Evolutionary conservation across 2,113 vertebrate species (phyloP).

Genomic region (Colius striatus): DNA sequence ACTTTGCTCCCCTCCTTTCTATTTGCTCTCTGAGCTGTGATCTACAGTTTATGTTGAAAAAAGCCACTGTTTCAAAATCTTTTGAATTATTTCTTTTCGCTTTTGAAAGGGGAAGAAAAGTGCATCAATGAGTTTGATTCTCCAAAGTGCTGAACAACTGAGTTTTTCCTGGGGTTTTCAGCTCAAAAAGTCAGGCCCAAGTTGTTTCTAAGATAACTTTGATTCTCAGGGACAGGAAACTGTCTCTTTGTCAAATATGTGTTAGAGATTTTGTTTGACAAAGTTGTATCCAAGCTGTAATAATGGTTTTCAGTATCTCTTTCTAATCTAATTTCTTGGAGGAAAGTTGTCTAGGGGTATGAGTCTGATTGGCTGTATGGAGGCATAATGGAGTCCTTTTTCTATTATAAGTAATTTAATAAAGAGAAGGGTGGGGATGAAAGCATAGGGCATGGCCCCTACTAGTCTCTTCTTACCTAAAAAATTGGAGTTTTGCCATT

Average conservation of each 20-base stretch:
- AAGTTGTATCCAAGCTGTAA: not conserved
- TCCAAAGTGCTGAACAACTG: not conserved
- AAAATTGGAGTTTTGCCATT: not conserved
- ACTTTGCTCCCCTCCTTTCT: slow-evolving; percentile 14
- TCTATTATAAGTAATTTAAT: not conserved
- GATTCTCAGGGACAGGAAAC: not conserved
- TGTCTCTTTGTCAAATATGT: not conserved
- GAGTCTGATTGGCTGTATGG: not conserved
- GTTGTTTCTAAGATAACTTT: not conserved
- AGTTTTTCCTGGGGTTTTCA: not conserved
- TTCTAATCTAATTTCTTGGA: not conserved
- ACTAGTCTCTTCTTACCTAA: not conserved
- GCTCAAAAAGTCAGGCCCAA: not conserved
- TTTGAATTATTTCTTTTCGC: not conserved
- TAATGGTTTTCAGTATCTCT: not conserved
- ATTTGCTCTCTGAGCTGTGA: not conserved
- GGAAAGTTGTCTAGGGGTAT: not conserved
- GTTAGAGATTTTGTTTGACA: not conserved
- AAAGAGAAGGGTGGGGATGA: not conserved
- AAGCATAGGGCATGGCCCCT: not conserved
- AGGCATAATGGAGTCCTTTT: rapidly evolving
- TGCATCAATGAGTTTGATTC: not conserved
- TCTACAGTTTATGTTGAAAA: not conserved
- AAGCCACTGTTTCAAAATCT: not conserved
- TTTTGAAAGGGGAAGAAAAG: not conserved